phyloP scores from a whole-genome alignment of 2,797 vertebrate species.

The Geotrypetes seraphini region DNA sequence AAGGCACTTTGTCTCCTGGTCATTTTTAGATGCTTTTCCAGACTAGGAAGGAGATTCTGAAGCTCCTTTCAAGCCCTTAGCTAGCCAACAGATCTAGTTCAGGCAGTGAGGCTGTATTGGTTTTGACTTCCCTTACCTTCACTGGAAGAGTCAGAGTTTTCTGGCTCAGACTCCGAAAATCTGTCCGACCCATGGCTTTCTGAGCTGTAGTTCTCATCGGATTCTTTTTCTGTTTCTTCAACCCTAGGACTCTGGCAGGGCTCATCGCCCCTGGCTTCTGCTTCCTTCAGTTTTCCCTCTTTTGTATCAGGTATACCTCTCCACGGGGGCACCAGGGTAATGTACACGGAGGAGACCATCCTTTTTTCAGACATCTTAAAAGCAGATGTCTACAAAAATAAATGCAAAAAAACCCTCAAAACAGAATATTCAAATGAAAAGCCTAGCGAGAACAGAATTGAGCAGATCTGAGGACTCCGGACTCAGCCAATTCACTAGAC shows the following conservation, averaged over 20 bases:
- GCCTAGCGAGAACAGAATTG: no score
- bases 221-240: conserved; percentile 10
- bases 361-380: conserved; percentile 48
- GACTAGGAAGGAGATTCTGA: no score
- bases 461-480: no score
- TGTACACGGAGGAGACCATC: conserved; percentile 81
- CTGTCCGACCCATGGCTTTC: not conserved
- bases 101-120: no score
- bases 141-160: not conserved
- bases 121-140: conserved; percentile 48
- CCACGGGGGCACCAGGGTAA: conserved; percentile 72
- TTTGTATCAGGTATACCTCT: conserved; percentile 8
- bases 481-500: no score
- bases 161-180: not conserved
- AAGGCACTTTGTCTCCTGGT: no score
- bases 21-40: no score
- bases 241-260: not conserved
- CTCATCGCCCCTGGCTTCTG: fast-evolving
- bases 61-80: no score
- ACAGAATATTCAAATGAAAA: no score
- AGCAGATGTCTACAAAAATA: no score
- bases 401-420: no score
- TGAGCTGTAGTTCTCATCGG: not conserved
- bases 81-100: no score
- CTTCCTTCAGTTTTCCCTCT: not conserved